Evolutionary conservation across 2,113 vertebrate genomes (phyloP).

Genomic region (Rhea americana): DNA sequence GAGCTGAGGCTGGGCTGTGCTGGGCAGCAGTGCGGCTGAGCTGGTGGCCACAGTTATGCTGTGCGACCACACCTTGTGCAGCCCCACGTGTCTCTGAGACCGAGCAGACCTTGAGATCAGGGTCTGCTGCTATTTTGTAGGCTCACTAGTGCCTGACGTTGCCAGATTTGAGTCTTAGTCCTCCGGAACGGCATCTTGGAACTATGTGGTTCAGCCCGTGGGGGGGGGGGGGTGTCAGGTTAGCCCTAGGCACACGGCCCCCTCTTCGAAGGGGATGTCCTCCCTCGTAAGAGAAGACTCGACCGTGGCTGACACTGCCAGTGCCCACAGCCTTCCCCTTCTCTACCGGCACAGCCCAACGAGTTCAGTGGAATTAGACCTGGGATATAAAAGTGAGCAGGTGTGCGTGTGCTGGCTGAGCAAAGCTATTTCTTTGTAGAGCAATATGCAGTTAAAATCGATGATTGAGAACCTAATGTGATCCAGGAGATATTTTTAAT

Average conservation of each 20-base stretch:
- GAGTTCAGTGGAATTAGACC: neutral
- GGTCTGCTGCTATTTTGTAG: neutral
- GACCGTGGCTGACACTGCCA: accelerated
- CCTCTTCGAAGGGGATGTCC: neutral
- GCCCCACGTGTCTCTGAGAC: neutral
- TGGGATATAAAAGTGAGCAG: neutral
- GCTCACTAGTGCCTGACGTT: accelerated
- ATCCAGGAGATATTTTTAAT: slow-evolving; percentile 48
- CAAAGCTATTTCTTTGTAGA: neutral
- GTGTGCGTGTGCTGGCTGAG: neutral
- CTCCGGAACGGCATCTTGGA: accelerated
- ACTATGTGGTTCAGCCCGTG: too few species aligned
- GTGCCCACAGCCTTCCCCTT: accelerated
- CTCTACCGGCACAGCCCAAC: accelerated
- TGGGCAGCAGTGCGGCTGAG: accelerated
- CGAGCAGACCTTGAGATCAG: accelerated
- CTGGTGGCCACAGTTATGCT: neutral
- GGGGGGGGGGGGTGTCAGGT: accelerated
- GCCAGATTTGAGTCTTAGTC: neutral
- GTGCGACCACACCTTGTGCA: neutral
- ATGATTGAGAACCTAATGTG: neutral
- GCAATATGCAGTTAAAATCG: slow-evolving; percentile 23
- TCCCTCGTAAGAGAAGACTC: neutral
- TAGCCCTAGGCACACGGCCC: accelerated
- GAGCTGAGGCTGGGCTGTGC: neutral